Percentiles rank a stretch among this genome's conserved stretches.
Conservation (phyloP, 2,888 invertebrate genomes). For the Tenthredo scrophulariae region DNA sequence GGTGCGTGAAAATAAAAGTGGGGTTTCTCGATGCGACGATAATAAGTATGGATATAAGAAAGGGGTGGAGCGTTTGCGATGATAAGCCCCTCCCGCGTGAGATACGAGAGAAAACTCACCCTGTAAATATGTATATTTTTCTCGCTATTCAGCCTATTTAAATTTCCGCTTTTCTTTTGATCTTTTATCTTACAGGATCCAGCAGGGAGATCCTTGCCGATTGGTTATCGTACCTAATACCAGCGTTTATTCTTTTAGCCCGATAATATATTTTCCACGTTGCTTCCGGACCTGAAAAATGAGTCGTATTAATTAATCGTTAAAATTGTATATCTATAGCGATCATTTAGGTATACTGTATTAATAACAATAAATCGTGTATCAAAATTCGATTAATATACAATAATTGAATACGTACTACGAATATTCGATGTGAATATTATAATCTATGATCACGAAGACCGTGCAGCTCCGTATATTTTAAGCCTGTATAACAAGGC, state of each 20-base stretch:
- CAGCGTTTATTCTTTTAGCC: constrained; percentile 8
- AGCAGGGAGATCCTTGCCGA: constrained; percentile 13
- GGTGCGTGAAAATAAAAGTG: no score
- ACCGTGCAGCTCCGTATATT: constrained; percentile 2
- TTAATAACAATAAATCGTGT: background rate
- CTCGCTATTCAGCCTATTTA: background rate
- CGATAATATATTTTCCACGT: constrained; percentile 41
- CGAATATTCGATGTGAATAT: constrained; percentile 16
- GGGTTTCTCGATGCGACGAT: no score
- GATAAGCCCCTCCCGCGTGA: no score
- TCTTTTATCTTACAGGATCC: constrained; percentile 12
- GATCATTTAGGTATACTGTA: background rate
- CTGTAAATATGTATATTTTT: background rate
- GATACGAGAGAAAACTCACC: background rate
- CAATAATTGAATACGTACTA: background rate
- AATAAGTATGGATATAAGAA: no score
- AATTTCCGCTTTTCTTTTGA: background rate
- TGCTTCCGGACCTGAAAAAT: constrained; percentile 2
- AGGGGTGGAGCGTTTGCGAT: no score
- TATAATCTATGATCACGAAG: constrained; percentile 9
- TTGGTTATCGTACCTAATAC: constrained; percentile 19
- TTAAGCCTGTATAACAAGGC: background rate
- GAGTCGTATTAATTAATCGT: constrained; percentile 21
- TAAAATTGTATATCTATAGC: background rate
- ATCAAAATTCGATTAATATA: constrained; percentile 4